phyloP scores from a whole-genome alignment of 2,797 vertebrate species.

The Callimico goeldii region DNA sequence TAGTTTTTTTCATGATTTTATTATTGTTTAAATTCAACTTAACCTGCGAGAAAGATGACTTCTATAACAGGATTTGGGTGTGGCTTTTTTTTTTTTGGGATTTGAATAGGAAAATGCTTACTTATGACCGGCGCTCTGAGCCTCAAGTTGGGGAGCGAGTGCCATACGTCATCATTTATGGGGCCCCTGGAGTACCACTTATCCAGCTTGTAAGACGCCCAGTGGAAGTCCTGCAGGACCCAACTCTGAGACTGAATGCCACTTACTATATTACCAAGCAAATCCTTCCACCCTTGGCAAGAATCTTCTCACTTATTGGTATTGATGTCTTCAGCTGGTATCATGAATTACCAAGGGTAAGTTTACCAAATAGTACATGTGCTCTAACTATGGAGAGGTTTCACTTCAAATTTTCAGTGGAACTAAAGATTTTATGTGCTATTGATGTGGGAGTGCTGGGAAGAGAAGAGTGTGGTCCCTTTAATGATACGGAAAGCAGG shows the following conservation, averaged over 20 bases:
- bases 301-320: conserved; percentile 95
- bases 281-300: conserved; percentile 94
- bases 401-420: background rate
- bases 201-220: conserved; percentile 96
- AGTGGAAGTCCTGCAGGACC: conserved; percentile 93
- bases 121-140: conserved; percentile 94
- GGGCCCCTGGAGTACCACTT: conserved; percentile 93
- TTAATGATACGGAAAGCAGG: no score
- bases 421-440: background rate
- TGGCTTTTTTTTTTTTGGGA: conserved; percentile 57
- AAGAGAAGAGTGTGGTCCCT: no score
- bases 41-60: background rate
- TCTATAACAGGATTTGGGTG: conserved; percentile 30
- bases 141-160: conserved; percentile 96
- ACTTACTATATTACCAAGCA: conserved; percentile 98
- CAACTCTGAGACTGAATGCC: conserved; percentile 92
- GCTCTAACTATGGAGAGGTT: background rate
- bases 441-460: background rate
- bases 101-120: conserved; percentile 91
- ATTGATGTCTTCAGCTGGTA: conserved; percentile 98
- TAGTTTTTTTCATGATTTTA: background rate
- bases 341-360: conserved; percentile 95
- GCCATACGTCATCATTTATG: conserved; percentile 96
- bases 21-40: conserved; percentile 32
- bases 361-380: conserved; percentile 21